Evolutionary conservation across 2,888 invertebrate species (phyloP).

Genomic region (Leucophenga montana): DNA sequence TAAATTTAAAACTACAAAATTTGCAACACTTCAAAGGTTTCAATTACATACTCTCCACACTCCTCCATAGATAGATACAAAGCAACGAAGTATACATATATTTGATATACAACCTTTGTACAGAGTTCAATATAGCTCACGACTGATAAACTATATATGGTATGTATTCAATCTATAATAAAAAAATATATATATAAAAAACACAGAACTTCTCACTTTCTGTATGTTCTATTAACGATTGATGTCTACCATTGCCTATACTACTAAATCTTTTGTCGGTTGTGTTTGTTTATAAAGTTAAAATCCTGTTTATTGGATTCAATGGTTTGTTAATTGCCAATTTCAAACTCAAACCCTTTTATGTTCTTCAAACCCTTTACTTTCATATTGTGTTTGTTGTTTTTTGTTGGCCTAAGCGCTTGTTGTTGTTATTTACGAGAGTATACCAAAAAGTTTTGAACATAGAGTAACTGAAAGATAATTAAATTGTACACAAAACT

Average conservation of each 20-base stretch:
- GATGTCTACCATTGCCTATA: neutral
- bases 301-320: slow-evolving; percentile 71
- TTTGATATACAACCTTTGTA: neutral
- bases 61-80: neutral
- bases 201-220: too few relatives aligned
- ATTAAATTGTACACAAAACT: too few relatives aligned
- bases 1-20: slow-evolving; percentile 51
- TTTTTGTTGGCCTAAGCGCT: too few relatives aligned
- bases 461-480: too few relatives aligned
- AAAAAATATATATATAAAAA: too few relatives aligned
- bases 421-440: too few relatives aligned
- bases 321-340: slow-evolving; percentile 72
- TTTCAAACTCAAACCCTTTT: slow-evolving; percentile 60
- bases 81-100: neutral
- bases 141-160: too few relatives aligned
- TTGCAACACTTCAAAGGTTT: slow-evolving; percentile 63
- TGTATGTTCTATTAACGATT: too few relatives aligned
- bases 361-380: neutral
- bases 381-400: too few relatives aligned
- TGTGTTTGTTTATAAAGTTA: slow-evolving; percentile 65
- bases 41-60: slow-evolving; percentile 48
- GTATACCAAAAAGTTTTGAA: too few relatives aligned
- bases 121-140: too few relatives aligned
- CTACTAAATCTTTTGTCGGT: neutral
- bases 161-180: too few relatives aligned